Percentiles rank a stretch among this genome's conserved stretches.
Evolutionary conservation across 2,113 vertebrate species (phyloP).

Genomic region (Oreochromis niloticus): DNA sequence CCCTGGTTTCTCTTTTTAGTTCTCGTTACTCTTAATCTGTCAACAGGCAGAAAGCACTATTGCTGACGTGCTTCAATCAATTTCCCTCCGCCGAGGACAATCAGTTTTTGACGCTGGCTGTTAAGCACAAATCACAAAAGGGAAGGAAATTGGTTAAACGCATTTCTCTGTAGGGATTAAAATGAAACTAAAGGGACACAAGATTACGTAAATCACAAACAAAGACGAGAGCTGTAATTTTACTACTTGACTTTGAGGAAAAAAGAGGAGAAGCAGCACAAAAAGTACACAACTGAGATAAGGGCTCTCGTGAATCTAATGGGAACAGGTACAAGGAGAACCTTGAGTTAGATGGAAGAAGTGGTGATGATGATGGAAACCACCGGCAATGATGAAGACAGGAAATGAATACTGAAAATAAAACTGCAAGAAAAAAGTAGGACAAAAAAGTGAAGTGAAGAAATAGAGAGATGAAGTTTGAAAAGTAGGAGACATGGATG

Average conservation of each 20-base stretch:
- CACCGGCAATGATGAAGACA: background rate
- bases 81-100: background rate
- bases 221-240: background rate
- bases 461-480: background rate
- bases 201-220: background rate
- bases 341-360: conserved; percentile 26
- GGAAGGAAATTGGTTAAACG: background rate
- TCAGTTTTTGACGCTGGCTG: background rate
- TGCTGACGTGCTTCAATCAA: background rate
- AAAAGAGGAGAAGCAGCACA: background rate
- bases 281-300: background rate
- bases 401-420: background rate
- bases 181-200: background rate
- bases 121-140: background rate
- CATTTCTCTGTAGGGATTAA: background rate
- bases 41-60: background rate
- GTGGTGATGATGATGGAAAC: background rate
- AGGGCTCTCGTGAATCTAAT: background rate
- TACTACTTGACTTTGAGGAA: background rate
- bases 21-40: background rate
- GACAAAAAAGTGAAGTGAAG: background rate
- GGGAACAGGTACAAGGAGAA: background rate
- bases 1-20: background rate
- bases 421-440: background rate
- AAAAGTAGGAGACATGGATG: background rate